These are phyloP conservation scores for Chauna torquata DNA, from an alignment of 2,113 vertebrate species.

Conservation along the genomic window DNA sequence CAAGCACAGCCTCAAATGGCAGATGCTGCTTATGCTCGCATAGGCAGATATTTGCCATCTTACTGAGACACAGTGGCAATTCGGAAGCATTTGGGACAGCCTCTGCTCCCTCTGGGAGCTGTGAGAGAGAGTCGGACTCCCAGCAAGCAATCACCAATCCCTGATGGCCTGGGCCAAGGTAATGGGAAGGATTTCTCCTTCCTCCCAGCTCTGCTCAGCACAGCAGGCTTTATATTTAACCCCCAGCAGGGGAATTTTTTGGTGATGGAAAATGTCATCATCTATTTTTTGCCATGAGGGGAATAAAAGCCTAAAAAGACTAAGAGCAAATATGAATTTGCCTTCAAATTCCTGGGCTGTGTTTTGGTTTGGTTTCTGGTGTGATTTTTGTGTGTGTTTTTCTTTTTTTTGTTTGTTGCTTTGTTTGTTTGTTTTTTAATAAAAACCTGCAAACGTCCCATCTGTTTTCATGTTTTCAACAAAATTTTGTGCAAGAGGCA, in stretches of 20 bases:
- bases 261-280: background rate
- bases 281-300: background rate
- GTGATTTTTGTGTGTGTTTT: too few species aligned
- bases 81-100: background rate
- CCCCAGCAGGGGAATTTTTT: background rate
- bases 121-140: background rate
- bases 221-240: background rate
- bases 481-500: conserved; percentile 31
- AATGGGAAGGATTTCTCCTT: background rate
- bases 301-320: background rate
- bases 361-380: background rate
- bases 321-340: background rate
- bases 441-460: conserved; percentile 22
- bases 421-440: background rate
- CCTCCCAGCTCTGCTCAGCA: background rate
- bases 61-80: background rate
- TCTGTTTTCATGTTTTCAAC: conserved; percentile 23
- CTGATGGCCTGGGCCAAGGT: background rate
- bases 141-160: background rate
- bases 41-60: background rate
- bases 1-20: background rate
- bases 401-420: too few species aligned
- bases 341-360: background rate
- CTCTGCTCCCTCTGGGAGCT: background rate
- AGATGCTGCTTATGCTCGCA: background rate